Percentiles rank a stretch among this genome's conserved stretches.
Evolutionary conservation across 2,888 invertebrate genomes (phyloP).

Genomic region (Lysandra bellargus): DNA sequence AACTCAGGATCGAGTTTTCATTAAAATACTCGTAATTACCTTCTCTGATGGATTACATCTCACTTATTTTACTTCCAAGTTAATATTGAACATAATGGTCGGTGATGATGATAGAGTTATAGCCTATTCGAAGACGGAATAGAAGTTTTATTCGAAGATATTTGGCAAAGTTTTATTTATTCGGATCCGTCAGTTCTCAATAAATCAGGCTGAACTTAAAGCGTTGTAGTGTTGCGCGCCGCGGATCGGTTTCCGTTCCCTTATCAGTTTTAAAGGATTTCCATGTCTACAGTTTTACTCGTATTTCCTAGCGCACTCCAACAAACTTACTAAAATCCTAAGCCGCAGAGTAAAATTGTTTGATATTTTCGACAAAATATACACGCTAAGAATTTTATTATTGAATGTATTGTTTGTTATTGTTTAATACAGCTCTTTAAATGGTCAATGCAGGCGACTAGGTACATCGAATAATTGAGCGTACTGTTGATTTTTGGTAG

Average conservation of each 20-base stretch:
- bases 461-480: not conserved
- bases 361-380: not conserved
- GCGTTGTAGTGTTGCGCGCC: slow-evolving; percentile 32
- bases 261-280: slow-evolving; percentile 42
- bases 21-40: not conserved
- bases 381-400: not conserved
- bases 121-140: not conserved
- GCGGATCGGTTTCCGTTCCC: slow-evolving; percentile 39
- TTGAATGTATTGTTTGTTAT: not conserved
- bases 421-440: not conserved
- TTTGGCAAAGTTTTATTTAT: slow-evolving; percentile 22
- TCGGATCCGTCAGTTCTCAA: slow-evolving; percentile 27
- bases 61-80: not conserved
- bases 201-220: slow-evolving; percentile 34
- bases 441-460: too few relatives aligned
- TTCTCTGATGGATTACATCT: not conserved
- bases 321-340: slow-evolving; percentile 5
- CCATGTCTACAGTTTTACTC: slow-evolving; percentile 40
- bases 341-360: slow-evolving; percentile 18
- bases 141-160: slow-evolving; percentile 18
- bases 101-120: not conserved
- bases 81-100: not conserved
- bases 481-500: not conserved
- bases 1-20: not conserved
- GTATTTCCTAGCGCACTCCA: slow-evolving; percentile 21